Evolutionary conservation across 2,888 invertebrate species (phyloP).

Genomic region (Acanthococcus lagerstroemiae): DNA sequence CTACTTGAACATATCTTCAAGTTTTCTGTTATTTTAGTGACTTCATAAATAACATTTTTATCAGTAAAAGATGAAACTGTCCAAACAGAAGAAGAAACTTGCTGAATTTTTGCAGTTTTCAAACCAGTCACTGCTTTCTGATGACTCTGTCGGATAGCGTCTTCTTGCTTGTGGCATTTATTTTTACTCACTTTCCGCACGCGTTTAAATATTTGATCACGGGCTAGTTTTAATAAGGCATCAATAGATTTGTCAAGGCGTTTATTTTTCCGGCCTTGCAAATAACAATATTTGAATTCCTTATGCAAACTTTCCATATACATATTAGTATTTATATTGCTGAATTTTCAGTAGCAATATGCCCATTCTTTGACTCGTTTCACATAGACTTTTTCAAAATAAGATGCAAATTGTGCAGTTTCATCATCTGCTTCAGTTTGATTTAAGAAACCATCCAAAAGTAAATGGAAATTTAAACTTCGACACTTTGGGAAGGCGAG

Average conservation of each 20-base stretch:
- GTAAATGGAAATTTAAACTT: not conserved
- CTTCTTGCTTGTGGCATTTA: not conserved
- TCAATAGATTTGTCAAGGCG: constrained; percentile 33
- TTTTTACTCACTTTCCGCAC: constrained; percentile 1
- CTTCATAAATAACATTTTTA: not conserved
- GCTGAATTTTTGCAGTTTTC: not conserved
- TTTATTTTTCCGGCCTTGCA: constrained; percentile 35
- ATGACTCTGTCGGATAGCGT: not conserved
- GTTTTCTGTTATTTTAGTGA: constrained; percentile 1
- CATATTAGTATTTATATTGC: constrained; percentile 35
- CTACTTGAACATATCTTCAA: not conserved
- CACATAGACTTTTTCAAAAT: constrained; percentile 32
- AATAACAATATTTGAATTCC: constrained; percentile 33
- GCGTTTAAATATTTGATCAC: not conserved
- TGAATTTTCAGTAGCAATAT: constrained; percentile 33
- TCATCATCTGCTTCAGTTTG: not conserved
- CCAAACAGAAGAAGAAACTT: not conserved
- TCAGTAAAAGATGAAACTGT: not conserved
- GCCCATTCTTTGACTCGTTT: constrained; percentile 33
- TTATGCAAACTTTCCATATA: constrained; percentile 36
- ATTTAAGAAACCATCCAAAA: not conserved
- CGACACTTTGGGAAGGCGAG: too few relatives aligned
- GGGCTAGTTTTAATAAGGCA: constrained; percentile 31
- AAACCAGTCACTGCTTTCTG: not conserved
- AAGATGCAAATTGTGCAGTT: constrained; percentile 33